Evolutionary conservation across 2,797 vertebrate species (phyloP).

Genomic region (Okamejei kenojei): DNA sequence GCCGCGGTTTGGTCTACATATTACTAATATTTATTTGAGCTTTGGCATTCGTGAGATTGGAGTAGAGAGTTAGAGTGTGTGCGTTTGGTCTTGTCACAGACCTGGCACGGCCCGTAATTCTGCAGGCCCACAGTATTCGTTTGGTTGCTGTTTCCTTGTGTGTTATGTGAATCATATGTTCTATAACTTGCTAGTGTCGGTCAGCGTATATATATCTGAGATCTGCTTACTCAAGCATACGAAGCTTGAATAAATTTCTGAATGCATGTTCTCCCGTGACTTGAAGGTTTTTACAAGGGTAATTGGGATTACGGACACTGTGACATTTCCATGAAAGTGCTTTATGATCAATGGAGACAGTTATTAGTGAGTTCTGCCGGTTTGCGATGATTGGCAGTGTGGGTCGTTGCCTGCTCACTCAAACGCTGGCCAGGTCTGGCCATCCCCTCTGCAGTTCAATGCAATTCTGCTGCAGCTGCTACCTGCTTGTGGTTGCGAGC

Average conservation of each 20-base stretch:
- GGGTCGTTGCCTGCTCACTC: too few species aligned
- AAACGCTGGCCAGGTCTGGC: not conserved
- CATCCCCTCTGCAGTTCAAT: too few species aligned
- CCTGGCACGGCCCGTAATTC: not conserved
- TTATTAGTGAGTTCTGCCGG: constrained; percentile 6
- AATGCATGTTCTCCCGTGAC: constrained; percentile 25
- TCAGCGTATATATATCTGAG: not conserved
- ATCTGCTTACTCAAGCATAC: constrained; percentile 36
- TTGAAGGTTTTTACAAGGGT: constrained; percentile 35
- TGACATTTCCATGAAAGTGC: constrained; percentile 34
- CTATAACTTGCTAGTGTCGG: not conserved
- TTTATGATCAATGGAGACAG: constrained; percentile 35
- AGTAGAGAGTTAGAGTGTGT: too few species aligned
- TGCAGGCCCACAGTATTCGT: not conserved
- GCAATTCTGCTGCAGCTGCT: too few species aligned
- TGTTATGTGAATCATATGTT: not conserved
- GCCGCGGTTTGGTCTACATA: not conserved
- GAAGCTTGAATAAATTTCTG: constrained; percentile 27
- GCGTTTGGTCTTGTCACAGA: not conserved
- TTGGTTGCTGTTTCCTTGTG: not conserved
- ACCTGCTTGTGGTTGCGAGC: not conserved
- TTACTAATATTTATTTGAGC: not conserved
- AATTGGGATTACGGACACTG: constrained; percentile 23
- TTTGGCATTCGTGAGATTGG: not conserved
- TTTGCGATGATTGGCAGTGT: not conserved